Evolutionary conservation across 2,113 vertebrate genomes (phyloP), one percentile per base, ranked within the genome.

Genomic region (Balaeniceps rex): DNA sequence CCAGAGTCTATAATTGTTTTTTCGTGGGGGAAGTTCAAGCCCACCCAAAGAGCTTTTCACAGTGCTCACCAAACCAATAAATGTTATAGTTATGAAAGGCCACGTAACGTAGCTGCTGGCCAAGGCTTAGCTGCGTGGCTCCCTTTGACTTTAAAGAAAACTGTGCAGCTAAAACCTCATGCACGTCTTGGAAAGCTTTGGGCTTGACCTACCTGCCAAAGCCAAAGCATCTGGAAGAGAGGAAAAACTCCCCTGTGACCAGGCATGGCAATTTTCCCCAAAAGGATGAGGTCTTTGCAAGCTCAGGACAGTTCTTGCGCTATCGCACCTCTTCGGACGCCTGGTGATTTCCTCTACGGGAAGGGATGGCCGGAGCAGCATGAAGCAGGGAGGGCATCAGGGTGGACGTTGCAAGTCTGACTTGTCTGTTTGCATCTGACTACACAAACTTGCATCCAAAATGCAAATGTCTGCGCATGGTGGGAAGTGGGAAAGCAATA

Each of bases 41-140:
- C 97, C 96, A 97, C 97, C 94, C 94, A 96, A 91, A 75, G 87
- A 97, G 93, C 3, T 0, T 94, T 94, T 88, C 21, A 42, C 19
- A 70, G 77, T 0, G 38, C 60, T 88, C 63, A 75, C 87, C 94
- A 84, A 96, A 78, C 61, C 79, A 61, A 91, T 88, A 75, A 38
- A 74, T 23, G 54, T 51, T 58, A 75, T 81, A 69, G 64, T 19
- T 72, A 25, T 22, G 85, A 60, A 92, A 89, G 76, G 82, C 61
- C 74, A 40, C 51, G 29, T 34, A 75, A 55, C 2, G 0, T 78
- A 87, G 65, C 57, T 84, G 64, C 69, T 13, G 74, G 96, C 87
- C 86, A 69, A 76, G 42, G 57, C 31, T 84, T 83, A 58, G 83
- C 83, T 83, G 58, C 6, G 2, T 88, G 78, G 36, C 55, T 90